These are phyloP conservation scores for Sycobia sp. DNA, from an alignment of 1,140 invertebrate species.

Conservation along the genomic window DNA sequence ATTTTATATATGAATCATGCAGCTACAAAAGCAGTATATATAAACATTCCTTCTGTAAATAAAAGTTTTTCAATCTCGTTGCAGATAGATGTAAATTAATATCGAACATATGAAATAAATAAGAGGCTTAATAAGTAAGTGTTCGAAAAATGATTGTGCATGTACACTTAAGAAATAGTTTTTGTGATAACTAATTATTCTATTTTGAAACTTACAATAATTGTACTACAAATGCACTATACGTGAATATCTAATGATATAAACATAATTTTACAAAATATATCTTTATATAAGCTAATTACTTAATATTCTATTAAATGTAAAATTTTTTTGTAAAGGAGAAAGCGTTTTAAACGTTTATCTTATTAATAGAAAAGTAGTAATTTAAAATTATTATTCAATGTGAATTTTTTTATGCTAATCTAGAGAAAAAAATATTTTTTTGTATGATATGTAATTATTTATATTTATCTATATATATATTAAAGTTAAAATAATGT, in stretches of 20 bases:
- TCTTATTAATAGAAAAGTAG: background rate
- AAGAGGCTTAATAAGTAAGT: background rate
- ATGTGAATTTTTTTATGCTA: background rate
- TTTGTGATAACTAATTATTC: constrained; percentile 10
- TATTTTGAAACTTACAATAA: background rate
- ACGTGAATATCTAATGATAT: background rate
- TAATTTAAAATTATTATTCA: background rate
- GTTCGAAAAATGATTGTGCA: constrained; percentile 6
- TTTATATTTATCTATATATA: constrained; percentile 31
- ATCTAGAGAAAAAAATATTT: background rate
- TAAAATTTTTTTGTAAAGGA: constrained; percentile 7
- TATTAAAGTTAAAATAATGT: constrained; percentile 49
- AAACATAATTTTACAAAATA: background rate
- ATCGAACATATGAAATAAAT: background rate
- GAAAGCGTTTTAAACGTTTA: background rate
- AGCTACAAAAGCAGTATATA: background rate
- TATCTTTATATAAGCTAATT: constrained; percentile 2
- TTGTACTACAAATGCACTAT: background rate
- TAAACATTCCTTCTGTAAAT: constrained; percentile 17
- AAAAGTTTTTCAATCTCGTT: constrained; percentile 10
- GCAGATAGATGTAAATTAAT: background rate
- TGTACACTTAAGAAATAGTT: background rate
- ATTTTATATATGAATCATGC: constrained; percentile 8
- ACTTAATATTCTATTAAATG: background rate
- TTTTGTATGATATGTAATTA: constrained; percentile 5